Evolutionary conservation across 2,888 invertebrate species (phyloP), one percentile per base, ranked within the genome.

Genomic region (Tricholauxania praeusta): DNA sequence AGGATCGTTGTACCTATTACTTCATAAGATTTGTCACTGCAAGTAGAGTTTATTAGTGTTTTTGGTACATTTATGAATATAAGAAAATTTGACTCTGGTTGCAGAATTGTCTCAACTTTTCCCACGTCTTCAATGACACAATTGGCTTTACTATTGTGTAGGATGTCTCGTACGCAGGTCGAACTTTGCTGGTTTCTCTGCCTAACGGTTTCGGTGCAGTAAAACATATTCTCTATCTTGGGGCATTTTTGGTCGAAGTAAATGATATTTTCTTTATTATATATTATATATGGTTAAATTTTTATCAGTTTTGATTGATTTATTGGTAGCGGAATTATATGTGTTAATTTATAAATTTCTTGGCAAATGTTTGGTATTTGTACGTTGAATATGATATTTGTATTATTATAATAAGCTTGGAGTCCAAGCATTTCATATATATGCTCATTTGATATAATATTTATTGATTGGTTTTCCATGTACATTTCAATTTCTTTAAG

Each of bases 311-410:
- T 73, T 1, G 72, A 74, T 59, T 73, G 19, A 51, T 76, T 76
- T 12, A 77, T 74, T 15, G 75, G 74, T 53, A 75, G 32, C 39
- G 72, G 66, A 39, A 75, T 73, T 14, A 78, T 49, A 48, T 77
- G 74, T 22, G 62, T 68, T 49, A 76, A 52, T 51, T 66, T 51
- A 48, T 72, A 74, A 12, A 57, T 63, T 62, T 67, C 67, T 47
- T 48, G n/a, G 14, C 60, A 66, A 55, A 76, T 22, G 48, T 68
- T 74, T 12, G 76, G 76, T 15, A 75, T 72, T 22, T 74, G 48
- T 19, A 76, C 65, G 51, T 75, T 76, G 63, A 77, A 76, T 60
- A 77, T 71, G 53, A 77, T 77, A 28, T 78, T 77, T 15, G 71
- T 51, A 39, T 74, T 17, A 52, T 74, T 76, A 22, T 71, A 75